These are phyloP conservation scores for Halocaridina rubra DNA, from an alignment of 2,888 invertebrate genomes.

Conservation along the genomic window DNA sequence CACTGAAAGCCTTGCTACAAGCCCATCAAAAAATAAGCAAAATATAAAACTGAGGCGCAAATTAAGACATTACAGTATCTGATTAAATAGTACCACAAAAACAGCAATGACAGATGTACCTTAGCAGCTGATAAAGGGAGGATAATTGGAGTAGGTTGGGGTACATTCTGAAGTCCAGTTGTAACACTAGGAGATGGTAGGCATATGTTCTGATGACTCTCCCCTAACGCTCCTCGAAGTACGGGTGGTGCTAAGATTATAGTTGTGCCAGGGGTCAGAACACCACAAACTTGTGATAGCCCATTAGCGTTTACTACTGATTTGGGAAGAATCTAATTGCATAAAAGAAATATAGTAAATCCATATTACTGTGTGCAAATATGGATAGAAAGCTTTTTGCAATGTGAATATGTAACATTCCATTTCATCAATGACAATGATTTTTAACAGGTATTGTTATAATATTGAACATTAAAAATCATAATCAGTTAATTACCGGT, in stretches of 20 bases:
- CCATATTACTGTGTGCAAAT: too few relatives aligned
- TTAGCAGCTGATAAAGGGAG: constrained; percentile 14
- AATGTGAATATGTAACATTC: background rate
- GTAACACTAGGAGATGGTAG: constrained; percentile 29
- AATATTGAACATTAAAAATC: too few relatives aligned
- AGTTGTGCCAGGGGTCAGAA: constrained; percentile 29
- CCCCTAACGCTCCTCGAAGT: background rate
- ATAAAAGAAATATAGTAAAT: background rate
- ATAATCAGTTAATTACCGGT: too few relatives aligned
- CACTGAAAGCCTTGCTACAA: too few relatives aligned
- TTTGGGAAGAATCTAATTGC: constrained; percentile 40
- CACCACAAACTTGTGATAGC: background rate
- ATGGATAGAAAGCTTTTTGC: too few relatives aligned
- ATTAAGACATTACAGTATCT: too few relatives aligned
- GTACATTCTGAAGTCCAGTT: background rate
- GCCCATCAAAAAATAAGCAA: too few relatives aligned
- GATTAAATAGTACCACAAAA: too few relatives aligned
- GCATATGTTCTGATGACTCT: background rate
- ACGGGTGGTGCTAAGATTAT: constrained; percentile 31
- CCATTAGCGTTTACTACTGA: background rate
- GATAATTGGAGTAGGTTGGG: constrained; percentile 34
- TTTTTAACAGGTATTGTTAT: too few relatives aligned
- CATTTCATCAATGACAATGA: too few relatives aligned
- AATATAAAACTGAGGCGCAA: too few relatives aligned
- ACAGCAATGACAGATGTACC: too few relatives aligned